Conservation (phyloP, 1,140 invertebrate genomes). For the Odontomachus brunneus region DNA sequence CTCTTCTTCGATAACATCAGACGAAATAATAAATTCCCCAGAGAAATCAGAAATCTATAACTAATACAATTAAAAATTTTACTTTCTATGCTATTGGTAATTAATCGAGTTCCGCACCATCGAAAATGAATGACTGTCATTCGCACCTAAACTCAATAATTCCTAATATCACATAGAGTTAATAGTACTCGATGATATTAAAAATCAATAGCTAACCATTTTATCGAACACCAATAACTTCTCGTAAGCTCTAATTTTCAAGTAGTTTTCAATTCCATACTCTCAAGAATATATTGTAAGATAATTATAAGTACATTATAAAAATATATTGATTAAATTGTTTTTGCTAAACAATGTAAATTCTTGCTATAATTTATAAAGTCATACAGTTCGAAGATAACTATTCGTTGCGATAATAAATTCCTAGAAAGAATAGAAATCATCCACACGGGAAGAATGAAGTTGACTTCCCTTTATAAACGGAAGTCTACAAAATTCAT, state of each 20-base stretch:
- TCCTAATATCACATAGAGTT: slow-evolving; percentile 4
- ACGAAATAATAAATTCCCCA: slow-evolving; percentile 16
- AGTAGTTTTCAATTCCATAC: background rate
- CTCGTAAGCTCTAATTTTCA: background rate
- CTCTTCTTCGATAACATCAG: background rate
- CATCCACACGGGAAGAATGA: background rate
- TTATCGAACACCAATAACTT: slow-evolving; percentile 12
- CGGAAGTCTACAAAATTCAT: slow-evolving; percentile 21
- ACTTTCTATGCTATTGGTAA: slow-evolving; percentile 26
- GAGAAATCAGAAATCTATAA: background rate
- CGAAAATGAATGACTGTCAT: slow-evolving; percentile 32
- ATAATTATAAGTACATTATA: background rate
- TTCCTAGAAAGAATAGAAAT: background rate
- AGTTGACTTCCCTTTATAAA: slow-evolving; percentile 2
- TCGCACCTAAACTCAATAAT: background rate
- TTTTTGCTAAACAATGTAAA: background rate
- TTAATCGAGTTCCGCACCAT: slow-evolving; percentile 18
- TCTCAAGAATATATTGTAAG: background rate
- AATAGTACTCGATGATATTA: background rate
- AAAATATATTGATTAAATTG: background rate
- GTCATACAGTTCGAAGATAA: background rate
- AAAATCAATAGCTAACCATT: background rate
- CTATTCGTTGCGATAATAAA: background rate
- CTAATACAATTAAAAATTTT: slow-evolving; percentile 16
- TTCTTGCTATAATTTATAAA: background rate